Conservation (phyloP, 2,113 vertebrate species). For the Etheostoma spectabile region DNA sequence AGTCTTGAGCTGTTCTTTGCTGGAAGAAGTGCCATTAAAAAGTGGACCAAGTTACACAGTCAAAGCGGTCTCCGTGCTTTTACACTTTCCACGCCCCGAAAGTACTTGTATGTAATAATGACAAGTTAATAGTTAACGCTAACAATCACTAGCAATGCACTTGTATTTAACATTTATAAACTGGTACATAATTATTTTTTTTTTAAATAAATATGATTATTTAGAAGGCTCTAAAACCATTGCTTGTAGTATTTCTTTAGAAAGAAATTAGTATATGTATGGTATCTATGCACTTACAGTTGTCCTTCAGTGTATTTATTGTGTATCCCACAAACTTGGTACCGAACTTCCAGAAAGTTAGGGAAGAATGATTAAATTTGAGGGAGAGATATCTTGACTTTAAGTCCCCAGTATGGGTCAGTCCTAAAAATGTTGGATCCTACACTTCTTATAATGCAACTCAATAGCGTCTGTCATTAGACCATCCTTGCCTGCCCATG, state of each 20-base stretch:
- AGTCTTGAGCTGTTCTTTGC: no score
- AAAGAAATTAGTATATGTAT: neutral
- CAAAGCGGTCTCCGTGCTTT: no score
- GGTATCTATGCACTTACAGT: neutral
- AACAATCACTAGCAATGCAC: no score
- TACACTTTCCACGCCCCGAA: no score
- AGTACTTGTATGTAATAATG: no score
- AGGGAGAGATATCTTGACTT: no score
- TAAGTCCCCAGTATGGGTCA: neutral
- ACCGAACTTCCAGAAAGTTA: neutral
- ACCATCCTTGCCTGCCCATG: neutral
- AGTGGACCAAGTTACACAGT: no score
- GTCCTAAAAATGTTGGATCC: neutral
- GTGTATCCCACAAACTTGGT: neutral
- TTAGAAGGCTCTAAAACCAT: neutral
- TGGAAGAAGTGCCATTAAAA: no score
- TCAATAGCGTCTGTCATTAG: neutral
- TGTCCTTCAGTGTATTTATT: neutral
- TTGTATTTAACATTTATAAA: neutral
- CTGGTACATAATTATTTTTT: neutral
- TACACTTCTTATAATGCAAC: neutral
- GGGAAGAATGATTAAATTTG: no score
- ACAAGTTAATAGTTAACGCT: no score
- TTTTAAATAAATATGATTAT: neutral
- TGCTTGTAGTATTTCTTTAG: neutral